These are phyloP conservation scores for Diadumene lineata DNA, from an alignment of 92 coral and sea anemone genomes.

Conservation along the genomic window DNA sequence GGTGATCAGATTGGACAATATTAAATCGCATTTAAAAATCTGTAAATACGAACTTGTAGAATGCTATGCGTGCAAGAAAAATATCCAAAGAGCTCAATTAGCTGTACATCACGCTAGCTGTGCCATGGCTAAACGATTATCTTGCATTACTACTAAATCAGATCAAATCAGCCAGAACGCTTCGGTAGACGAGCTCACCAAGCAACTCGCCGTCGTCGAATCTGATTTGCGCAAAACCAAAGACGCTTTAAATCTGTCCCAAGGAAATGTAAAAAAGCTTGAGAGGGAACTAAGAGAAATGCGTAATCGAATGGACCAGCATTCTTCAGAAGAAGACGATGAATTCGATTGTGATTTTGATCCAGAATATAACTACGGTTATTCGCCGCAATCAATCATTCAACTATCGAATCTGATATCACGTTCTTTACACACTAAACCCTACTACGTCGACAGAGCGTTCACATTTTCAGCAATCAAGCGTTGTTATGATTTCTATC, in stretches of 20 bases:
- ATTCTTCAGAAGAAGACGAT: slow-evolving; percentile 54
- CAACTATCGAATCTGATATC: slow-evolving; percentile 79
- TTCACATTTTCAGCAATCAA: slow-evolving; percentile 73
- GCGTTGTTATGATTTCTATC: slow-evolving; percentile 88
- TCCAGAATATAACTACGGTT: slow-evolving; percentile 89
- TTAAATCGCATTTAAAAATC: slow-evolving; percentile 59
- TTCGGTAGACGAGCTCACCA: slow-evolving; percentile 57
- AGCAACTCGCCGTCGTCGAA: slow-evolving; percentile 68
- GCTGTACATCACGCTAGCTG: slow-evolving; percentile 73
- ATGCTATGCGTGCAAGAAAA: slow-evolving; percentile 69
- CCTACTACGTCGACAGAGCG: slow-evolving; percentile 77
- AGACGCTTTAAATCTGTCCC: slow-evolving; percentile 73
- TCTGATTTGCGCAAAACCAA: slow-evolving; percentile 70
- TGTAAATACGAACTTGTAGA: slow-evolving; percentile 68
- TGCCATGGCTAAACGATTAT: slow-evolving; percentile 36
- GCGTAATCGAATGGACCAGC: slow-evolving; percentile 47
- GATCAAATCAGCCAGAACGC: slow-evolving; percentile 38
- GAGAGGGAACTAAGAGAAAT: slow-evolving; percentile 74
- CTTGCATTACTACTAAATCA: not conserved
- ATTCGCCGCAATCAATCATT: slow-evolving; percentile 86
- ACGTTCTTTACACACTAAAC: slow-evolving; percentile 71
- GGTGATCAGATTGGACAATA: slow-evolving; percentile 71
- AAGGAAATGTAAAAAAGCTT: slow-evolving; percentile 73
- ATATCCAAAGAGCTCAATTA: slow-evolving; percentile 53
- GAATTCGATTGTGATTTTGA: slow-evolving; percentile 86